phyloP scores from a whole-genome alignment of 1,140 invertebrate genomes.

The Diprion similis region DNA sequence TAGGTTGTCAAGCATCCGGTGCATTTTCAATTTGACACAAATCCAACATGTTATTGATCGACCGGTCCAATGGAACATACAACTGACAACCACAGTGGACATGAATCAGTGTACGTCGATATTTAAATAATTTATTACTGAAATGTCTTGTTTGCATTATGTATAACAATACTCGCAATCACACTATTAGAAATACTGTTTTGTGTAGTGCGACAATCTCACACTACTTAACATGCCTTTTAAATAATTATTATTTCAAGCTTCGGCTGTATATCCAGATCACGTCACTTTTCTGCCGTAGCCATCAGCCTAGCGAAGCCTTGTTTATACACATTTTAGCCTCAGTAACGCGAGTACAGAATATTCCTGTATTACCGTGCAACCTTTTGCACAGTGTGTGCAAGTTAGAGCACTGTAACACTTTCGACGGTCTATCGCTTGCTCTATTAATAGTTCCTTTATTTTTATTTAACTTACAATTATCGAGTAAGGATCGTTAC shows the following conservation, averaged over 20 bases:
- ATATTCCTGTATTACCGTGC: too few relatives aligned
- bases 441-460: too few relatives aligned
- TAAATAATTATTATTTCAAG: conserved; percentile 1
- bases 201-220: conserved; percentile 8
- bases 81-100: conserved; percentile 10
- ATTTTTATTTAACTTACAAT: too few relatives aligned
- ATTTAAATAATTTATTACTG: conserved; percentile 8
- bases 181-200: background rate
- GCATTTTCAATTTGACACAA: conserved; percentile 9
- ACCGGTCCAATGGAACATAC: background rate
- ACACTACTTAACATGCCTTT: conserved; percentile 7
- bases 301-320: too few relatives aligned
- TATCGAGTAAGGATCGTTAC: too few relatives aligned
- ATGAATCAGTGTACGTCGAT: conserved; percentile 9
- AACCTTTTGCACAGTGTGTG: too few relatives aligned
- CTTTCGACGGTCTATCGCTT: too few relatives aligned
- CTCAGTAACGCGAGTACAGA: too few relatives aligned
- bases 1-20: background rate
- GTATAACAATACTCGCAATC: background rate
- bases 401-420: too few relatives aligned
- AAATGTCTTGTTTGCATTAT: conserved; percentile 8
- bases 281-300: too few relatives aligned
- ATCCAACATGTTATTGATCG: conserved; percentile 7
- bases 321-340: too few relatives aligned
- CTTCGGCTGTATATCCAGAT: background rate